A percentile compares a stretch with the other conserved stretches of the same genome.
These are phyloP conservation scores for Arge pagana DNA, from an alignment of 2,888 invertebrate species.

Conservation along the genomic window DNA sequence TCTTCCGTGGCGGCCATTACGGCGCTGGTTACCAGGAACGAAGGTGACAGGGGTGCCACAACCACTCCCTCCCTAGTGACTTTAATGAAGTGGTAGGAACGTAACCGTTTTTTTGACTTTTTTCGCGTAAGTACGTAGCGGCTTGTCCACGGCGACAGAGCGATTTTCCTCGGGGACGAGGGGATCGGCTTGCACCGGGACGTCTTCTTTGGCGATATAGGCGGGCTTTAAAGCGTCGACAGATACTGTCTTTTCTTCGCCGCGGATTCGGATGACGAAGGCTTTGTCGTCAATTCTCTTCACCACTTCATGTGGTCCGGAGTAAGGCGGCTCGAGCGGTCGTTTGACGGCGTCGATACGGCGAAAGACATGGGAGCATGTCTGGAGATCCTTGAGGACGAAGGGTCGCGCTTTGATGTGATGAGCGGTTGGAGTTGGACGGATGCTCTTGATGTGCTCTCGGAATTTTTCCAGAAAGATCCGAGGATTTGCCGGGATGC, in stretches of 20 bases:
- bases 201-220: too few relatives aligned
- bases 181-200: too few relatives aligned
- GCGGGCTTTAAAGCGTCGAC: slow-evolving; percentile 17
- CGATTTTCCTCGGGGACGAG: too few relatives aligned
- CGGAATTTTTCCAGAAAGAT: slow-evolving; percentile 16
- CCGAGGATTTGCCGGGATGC: slow-evolving; percentile 2
- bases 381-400: slow-evolving; percentile 18
- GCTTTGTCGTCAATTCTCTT: slow-evolving; percentile 13
- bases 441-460: slow-evolving; percentile 12
- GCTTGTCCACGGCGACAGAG: too few relatives aligned
- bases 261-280: slow-evolving; percentile 11
- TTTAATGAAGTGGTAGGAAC: too few relatives aligned
- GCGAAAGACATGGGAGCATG: slow-evolving; percentile 25
- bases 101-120: too few relatives aligned
- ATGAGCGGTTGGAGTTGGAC: slow-evolving; percentile 19
- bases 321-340: slow-evolving; percentile 25
- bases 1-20: too few relatives aligned
- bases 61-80: too few relatives aligned
- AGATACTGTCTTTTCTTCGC: background rate
- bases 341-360: slow-evolving; percentile 14
- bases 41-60: too few relatives aligned
- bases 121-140: too few relatives aligned
- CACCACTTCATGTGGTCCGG: slow-evolving; percentile 22
- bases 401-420: slow-evolving; percentile 22
- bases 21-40: too few relatives aligned